Evolutionary conservation across 2,113 vertebrate species (phyloP).

Genomic region (Larimichthys crocea): DNA sequence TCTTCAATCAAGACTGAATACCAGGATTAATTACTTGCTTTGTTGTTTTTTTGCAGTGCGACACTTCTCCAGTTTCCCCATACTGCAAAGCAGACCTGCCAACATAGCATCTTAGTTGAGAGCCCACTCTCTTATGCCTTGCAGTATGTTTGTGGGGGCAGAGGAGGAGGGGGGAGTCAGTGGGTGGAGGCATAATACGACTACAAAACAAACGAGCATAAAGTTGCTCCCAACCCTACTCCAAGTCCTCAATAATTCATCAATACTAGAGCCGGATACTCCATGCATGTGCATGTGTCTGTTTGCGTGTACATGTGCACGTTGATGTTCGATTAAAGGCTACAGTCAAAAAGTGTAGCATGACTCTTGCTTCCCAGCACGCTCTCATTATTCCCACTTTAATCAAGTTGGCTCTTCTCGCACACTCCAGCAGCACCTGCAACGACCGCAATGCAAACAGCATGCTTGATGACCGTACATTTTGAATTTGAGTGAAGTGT

Average conservation of each 20-base stretch:
- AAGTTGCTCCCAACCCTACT: slow-evolving; percentile 59
- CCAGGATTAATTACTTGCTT: slow-evolving; percentile 10
- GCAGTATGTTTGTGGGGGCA: slow-evolving; percentile 31
- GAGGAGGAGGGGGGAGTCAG: background rate
- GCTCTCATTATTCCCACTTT: slow-evolving; percentile 68
- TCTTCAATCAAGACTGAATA: slow-evolving; percentile 14
- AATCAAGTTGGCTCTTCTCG: slow-evolving; percentile 60
- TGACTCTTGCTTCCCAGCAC: slow-evolving; percentile 32
- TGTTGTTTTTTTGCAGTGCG: background rate
- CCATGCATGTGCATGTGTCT: slow-evolving; percentile 13
- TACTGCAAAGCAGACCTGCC: slow-evolving; percentile 38
- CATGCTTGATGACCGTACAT: slow-evolving; percentile 33
- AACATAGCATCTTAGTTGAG: slow-evolving; percentile 12
- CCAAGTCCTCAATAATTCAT: slow-evolving; percentile 67
- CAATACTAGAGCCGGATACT: slow-evolving; percentile 37
- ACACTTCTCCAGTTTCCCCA: slow-evolving; percentile 11
- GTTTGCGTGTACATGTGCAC: slow-evolving; percentile 5
- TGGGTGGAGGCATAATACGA: slow-evolving; percentile 26
- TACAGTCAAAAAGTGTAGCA: slow-evolving; percentile 36
- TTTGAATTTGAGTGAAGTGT: slow-evolving; percentile 17
- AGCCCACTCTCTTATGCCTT: slow-evolving; percentile 8
- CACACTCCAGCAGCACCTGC: slow-evolving; percentile 59
- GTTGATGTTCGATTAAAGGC: slow-evolving; percentile 41
- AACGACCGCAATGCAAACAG: slow-evolving; percentile 11
- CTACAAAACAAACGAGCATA: slow-evolving; percentile 65